Base-by-base conservation (phyloP, 1,140 invertebrate genomes). In the Leptonema lineaticorne region DNA sequence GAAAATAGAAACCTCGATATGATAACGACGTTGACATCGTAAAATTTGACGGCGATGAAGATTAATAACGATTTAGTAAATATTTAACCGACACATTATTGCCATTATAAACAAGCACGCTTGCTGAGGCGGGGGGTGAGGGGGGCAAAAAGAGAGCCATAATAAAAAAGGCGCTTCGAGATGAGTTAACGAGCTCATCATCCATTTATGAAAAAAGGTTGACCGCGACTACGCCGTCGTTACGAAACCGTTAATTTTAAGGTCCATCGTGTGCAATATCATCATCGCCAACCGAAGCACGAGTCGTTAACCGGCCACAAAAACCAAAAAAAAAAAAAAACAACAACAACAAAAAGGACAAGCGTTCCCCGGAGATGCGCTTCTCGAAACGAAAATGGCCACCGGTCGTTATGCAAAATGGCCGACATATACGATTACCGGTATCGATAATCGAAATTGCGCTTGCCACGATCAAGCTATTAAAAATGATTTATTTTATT, bases 201-300 rank as follows among this genome's bases (percentile, higher is more conserved):
- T 24, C 46, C 20, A 53, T 26, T 53, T 26, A 53, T 53, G 20
- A 14, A 22, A 53, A 53, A 53, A 53, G 50, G 50, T 53, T 53
- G 22, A 22, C 24, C 11, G 16, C 16, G 11, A 8, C 20, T 53
- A 20, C 50, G 11, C 9, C 11, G 27, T 24, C 50, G 22, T 53
- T 53, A 33, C 18, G 28, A 62, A 41, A 62, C 30, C n/a, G 59
- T 62, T 62, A 29, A 67, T 59, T 67, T 67, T 29, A 58, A 58
- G 41, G 37, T 29, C 57, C 65, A 18, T 11, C 50, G 50, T 26
- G 65, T 50, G 65, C 60, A 53, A 58, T 67, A 67, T 59, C 28
- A n/a, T n/a, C n/a, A n/a, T n/a, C n/a, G n/a, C n/a, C 53, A 16
- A 3, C 16, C 62, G 28, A 67, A 67, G 57, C 60, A 30, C 53